These are phyloP conservation scores for Gonioctena quinquepunctata DNA, from an alignment of 1,140 invertebrate genomes.

Conservation along the genomic window DNA sequence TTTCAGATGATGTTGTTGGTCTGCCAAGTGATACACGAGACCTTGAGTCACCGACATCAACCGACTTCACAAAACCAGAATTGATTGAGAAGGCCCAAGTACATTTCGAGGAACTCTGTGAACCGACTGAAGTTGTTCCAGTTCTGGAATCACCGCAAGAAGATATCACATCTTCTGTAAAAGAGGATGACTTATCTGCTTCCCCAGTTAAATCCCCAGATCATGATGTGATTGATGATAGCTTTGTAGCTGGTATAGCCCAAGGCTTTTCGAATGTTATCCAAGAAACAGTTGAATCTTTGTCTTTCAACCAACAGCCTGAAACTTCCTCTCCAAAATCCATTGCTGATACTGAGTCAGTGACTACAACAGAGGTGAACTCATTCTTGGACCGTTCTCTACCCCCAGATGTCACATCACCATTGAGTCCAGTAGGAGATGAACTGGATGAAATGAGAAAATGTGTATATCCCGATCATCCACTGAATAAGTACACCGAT, in stretches of 20 bases:
- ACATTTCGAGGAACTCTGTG: constrained; percentile 7
- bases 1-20: neutral
- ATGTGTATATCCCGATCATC: constrained; percentile 15
- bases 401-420: constrained; percentile 28
- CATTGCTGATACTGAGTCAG: constrained; percentile 28
- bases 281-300: neutral
- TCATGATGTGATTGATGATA: constrained; percentile 8
- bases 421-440: constrained; percentile 22
- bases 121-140: neutral
- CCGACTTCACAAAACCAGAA: constrained; percentile 3
- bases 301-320: neutral
- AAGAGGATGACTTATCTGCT: constrained; percentile 26
- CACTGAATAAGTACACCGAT: neutral
- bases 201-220: constrained; percentile 22
- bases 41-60: neutral
- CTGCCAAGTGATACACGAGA: neutral
- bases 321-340: constrained; percentile 18
- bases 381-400: constrained; percentile 34
- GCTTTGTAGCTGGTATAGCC: constrained; percentile 2
- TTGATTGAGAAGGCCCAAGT: constrained; percentile 11
- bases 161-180: constrained; percentile 43
- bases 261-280: neutral
- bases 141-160: constrained; percentile 30
- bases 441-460: neutral
- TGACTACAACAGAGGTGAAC: constrained; percentile 33